Conservation (phyloP, 2,888 invertebrate genomes). For the Agrenia bidenticulata region DNA sequence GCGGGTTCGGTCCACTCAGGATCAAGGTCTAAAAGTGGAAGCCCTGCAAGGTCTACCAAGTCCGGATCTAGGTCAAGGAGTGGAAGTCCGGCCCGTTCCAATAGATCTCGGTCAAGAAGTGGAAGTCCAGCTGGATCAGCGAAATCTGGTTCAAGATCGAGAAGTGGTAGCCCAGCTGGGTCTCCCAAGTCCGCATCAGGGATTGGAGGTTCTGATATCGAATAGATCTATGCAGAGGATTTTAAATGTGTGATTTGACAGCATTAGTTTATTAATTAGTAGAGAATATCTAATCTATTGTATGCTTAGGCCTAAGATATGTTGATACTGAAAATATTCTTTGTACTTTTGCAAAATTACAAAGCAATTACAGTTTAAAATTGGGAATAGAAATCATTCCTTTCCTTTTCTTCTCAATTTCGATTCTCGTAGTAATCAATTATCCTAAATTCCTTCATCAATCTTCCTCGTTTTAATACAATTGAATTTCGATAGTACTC, state of each 20-base stretch:
- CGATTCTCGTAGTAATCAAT: too few relatives aligned
- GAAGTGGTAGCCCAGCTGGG: conserved; percentile 2
- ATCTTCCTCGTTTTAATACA: too few relatives aligned
- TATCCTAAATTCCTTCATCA: too few relatives aligned
- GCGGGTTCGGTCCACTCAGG: background rate
- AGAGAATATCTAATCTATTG: too few relatives aligned
- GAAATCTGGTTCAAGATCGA: conserved; percentile 1
- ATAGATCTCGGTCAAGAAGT: conserved; percentile 11
- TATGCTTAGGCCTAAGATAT: too few relatives aligned
- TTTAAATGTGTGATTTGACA: background rate
- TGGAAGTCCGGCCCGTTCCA: conserved; percentile 10
- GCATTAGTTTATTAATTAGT: too few relatives aligned
- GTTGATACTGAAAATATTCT: too few relatives aligned
- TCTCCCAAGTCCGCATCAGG: conserved; percentile 18
- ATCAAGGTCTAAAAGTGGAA: conserved; percentile 7
- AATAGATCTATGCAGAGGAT: conserved; percentile 1
- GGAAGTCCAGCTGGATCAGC: background rate
- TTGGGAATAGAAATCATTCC: too few relatives aligned
- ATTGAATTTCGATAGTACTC: too few relatives aligned
- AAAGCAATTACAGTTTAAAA: too few relatives aligned
- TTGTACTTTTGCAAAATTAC: background rate
- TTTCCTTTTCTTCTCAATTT: too few relatives aligned
- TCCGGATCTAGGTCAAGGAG: conserved; percentile 21
- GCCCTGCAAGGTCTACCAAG: background rate
- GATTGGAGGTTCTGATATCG: conserved; percentile 7